Conservation (phyloP, 2,888 invertebrate genomes). For the Calliopum simillimum region DNA sequence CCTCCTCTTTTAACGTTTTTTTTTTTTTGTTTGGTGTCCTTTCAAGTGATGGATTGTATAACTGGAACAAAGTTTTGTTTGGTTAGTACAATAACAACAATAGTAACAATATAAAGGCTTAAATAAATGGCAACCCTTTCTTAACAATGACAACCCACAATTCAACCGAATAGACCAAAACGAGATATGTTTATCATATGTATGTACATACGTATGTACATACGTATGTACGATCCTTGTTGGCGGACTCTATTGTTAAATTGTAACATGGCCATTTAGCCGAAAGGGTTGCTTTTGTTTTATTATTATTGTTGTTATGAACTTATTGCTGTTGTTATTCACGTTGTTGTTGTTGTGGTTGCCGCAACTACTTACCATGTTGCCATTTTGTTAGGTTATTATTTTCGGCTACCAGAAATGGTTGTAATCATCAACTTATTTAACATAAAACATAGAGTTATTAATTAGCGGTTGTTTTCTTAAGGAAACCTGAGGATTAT, state of each 20-base stretch:
- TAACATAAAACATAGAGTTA: neutral
- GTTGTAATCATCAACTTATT: no score
- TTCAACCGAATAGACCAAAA: slow-evolving; percentile 12
- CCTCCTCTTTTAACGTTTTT: slow-evolving; percentile 38
- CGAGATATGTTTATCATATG: neutral
- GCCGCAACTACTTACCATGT: slow-evolving; percentile 25
- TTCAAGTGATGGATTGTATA: slow-evolving; percentile 59
- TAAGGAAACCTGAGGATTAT: no score
- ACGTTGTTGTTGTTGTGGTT: slow-evolving; percentile 10
- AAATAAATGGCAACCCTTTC: neutral
- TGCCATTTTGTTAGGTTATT: slow-evolving; percentile 36
- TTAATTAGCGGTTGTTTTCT: neutral
- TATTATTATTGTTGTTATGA: neutral
- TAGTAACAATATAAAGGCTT: slow-evolving; percentile 36
- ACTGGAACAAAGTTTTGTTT: slow-evolving; percentile 41
- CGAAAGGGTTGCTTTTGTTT: slow-evolving; percentile 46
- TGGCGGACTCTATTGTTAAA: slow-evolving; percentile 55
- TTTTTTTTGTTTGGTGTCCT: slow-evolving; percentile 44
- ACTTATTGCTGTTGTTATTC: neutral
- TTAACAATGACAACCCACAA: slow-evolving; percentile 22
- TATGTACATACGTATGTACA: no score
- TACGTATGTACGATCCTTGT: no score
- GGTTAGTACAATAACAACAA: slow-evolving; percentile 23
- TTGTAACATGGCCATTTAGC: slow-evolving; percentile 64
- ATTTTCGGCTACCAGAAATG: neutral